These are phyloP conservation scores for Cliona cf. orientalis DNA, from an alignment of 37 sponge, comb jelly and placozoan genomes.

Conservation along the genomic window DNA sequence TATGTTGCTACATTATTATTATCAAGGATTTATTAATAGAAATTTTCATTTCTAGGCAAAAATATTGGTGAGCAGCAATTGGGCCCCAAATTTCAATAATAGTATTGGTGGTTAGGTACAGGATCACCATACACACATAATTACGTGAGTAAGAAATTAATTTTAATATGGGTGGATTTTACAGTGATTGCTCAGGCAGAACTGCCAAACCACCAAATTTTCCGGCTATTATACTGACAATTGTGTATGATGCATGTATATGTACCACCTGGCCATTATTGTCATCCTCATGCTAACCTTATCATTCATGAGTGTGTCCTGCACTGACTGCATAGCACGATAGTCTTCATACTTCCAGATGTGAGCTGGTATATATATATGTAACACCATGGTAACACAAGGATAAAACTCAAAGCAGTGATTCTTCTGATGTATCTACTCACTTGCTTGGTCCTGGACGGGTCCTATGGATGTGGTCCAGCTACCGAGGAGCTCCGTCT, in stretches of 20 bases:
- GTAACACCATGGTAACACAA: not conserved
- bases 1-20: not conserved
- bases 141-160: conserved; percentile 1
- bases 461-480: conserved; percentile 82
- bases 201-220: too few relatives aligned
- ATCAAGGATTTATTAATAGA: not conserved
- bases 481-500: conserved; percentile 77
- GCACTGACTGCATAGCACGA: conserved; percentile 9
- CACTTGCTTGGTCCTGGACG: conserved; percentile 72
- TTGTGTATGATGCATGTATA: too few relatives aligned
- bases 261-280: too few relatives aligned
- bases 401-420: not conserved
- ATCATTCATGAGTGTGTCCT: conserved; percentile 26
- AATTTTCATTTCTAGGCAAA: not conserved
- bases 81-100: too few relatives aligned
- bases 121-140: too few relatives aligned
- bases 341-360: conserved; percentile 64
- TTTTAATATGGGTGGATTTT: too few relatives aligned
- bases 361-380: conserved; percentile 47
- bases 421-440: not conserved
- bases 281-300: conserved; percentile 43
- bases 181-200: too few relatives aligned
- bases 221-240: too few relatives aligned
- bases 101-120: too few relatives aligned
- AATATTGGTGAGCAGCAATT: too few relatives aligned